Conservation (phyloP, 2,113 vertebrate species). For the Sapayoa aenigma region DNA sequence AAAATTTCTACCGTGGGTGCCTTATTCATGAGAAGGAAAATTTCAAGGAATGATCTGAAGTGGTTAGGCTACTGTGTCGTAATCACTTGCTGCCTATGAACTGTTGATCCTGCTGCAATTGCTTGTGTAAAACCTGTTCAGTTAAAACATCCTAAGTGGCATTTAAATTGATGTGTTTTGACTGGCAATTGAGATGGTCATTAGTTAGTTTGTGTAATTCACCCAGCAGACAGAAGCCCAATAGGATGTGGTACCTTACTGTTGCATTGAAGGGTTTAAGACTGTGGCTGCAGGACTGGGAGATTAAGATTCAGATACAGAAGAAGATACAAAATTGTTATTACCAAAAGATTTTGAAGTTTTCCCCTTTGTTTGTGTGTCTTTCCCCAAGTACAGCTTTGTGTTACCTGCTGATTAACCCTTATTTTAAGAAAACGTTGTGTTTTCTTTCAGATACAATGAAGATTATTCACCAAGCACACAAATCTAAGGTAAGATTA, state of each 20-base stretch:
- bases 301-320: neutral
- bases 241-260: neutral
- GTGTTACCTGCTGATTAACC: neutral
- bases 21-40: neutral
- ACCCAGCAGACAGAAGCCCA: neutral
- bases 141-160: slow-evolving; percentile 1
- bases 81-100: neutral
- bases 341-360: neutral
- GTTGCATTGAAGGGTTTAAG: neutral
- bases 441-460: slow-evolving; percentile 85
- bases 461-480: slow-evolving; percentile 93
- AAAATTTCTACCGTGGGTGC: neutral
- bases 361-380: neutral
- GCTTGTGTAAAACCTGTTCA: neutral
- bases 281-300: neutral
- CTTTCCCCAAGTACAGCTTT: neutral
- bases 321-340: neutral
- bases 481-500: slow-evolving; percentile 88
- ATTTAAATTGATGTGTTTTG: slow-evolving; percentile 16
- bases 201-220: neutral
- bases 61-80: neutral
- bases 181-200: neutral
- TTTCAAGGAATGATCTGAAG: neutral
- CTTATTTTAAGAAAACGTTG: neutral
- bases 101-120: neutral